Evolutionary conservation across 2,797 vertebrate genomes (phyloP).

Genomic region (Eurystomus glaucurus): DNA sequence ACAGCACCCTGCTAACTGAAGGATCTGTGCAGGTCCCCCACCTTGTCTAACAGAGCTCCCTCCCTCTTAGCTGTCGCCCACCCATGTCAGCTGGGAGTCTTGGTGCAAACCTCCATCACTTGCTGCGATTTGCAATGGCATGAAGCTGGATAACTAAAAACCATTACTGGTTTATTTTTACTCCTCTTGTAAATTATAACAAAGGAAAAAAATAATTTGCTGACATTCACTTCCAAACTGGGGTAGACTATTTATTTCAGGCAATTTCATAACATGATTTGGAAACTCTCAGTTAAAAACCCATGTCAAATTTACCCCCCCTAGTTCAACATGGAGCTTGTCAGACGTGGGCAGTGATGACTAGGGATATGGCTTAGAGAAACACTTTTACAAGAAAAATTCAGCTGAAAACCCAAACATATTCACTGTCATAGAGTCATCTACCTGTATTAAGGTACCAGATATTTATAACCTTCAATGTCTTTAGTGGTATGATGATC

Average conservation of each 20-base stretch:
- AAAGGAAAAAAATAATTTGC: neutral
- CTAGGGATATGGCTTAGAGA: neutral
- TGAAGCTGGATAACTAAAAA: neutral
- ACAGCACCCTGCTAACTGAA: neutral
- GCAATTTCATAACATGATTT: neutral
- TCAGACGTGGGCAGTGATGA: neutral
- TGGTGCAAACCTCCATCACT: neutral
- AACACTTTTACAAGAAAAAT: neutral
- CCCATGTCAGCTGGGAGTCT: neutral
- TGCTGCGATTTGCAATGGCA: neutral
- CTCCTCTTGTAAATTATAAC: neutral
- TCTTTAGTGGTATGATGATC: neutral
- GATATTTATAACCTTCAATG: neutral
- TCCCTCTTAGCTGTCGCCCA: neutral
- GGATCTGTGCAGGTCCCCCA: neutral
- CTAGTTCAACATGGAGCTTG: neutral
- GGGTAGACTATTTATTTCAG: neutral
- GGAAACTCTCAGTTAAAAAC: neutral
- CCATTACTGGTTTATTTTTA: neutral
- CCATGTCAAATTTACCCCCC: neutral
- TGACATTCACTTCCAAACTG: neutral
- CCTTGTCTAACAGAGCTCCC: neutral
- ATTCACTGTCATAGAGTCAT: neutral
- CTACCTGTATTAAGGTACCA: neutral
- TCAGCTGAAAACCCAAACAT: neutral